These are phyloP conservation scores for Syngnathoides biaculeatus DNA, from an alignment of 2,113 vertebrate species.

Conservation along the genomic window DNA sequence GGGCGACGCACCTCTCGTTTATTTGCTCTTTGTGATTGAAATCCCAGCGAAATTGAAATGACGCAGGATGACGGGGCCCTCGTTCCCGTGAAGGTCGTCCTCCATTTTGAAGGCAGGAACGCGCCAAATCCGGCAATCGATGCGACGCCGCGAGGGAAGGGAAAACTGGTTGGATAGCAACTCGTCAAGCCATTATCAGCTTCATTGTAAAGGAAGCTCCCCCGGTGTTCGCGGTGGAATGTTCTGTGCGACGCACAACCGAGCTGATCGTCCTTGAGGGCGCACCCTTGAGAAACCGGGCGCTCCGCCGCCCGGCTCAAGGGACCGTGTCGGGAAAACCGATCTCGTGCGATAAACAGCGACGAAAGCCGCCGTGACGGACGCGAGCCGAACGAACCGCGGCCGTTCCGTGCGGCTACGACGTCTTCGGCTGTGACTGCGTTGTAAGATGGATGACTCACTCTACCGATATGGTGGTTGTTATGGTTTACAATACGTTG, in stretches of 20 bases:
- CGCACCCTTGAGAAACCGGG: background rate
- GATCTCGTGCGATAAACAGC: background rate
- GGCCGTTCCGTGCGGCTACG: background rate
- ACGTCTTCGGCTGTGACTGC: background rate
- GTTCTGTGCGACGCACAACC: background rate
- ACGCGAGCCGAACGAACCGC: background rate
- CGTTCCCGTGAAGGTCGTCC: conserved; percentile 7
- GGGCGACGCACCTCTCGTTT: background rate
- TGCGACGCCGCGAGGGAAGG: no score
- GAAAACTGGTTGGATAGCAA: background rate
- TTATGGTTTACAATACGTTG: background rate
- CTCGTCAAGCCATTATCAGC: background rate
- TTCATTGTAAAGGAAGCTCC: background rate
- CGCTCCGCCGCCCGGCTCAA: background rate
- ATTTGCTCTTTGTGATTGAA: conserved; percentile 38
- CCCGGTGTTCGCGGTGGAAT: background rate
- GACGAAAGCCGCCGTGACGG: background rate
- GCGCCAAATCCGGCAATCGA: background rate
- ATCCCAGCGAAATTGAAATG: conserved; percentile 42
- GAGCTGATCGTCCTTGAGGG: background rate
- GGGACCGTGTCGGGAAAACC: background rate
- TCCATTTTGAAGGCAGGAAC: background rate
- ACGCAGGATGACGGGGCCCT: conserved; percentile 37
- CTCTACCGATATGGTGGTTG: background rate
- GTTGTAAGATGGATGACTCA: background rate